Evolutionary conservation across 2,888 invertebrate species (phyloP), one percentile per base, ranked within the genome.

Genomic region (Lysandra coridon): DNA sequence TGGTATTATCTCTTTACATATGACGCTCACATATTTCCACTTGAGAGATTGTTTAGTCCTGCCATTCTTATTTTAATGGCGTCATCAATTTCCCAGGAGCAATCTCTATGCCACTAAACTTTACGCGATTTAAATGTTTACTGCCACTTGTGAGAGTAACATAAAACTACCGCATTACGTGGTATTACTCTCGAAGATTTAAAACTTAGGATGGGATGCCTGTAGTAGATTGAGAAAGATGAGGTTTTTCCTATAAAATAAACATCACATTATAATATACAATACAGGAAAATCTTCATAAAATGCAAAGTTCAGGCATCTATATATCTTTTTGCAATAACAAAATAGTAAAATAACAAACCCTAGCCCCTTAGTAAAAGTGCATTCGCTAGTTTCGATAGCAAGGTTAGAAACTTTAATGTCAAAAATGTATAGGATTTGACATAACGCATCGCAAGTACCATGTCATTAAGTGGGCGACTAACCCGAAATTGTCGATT

Each of bases 1-100:
- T 10, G 7, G 23, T 62, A 62, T 7, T 62, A 7, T 62, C 30
- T 64, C 10, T 2, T 30, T 30, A 30, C 64, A 10, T 23, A 64
- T 64, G 23, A 30, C 64, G 64, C 30, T 69, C 37, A 69, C 69
- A 69, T 69, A 37, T 33, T 37, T 69, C 69, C 30, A 69, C 64
- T 69, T 30, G 69, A 17, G 33, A 30, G 17, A 64, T 64, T 69
- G 69, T 69, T 37, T 37, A 14, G 69, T 69, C 33, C 69, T 33
- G 69, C 69, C 69, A 69, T 69, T 69, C 69, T 69, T 69, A 69
- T 69, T 69, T 69, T 69, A 69, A 69, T 69, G 5, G 33, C 69
- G 30, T 37, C 69, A 69, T 69, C 69, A 69, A 69, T 69, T 69
- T 17, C 69, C 33, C 69, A 37, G 33, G 69, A 69, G 69, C 69